A percentile compares a stretch with the other conserved stretches of the same genome.
Evolutionary conservation across 2,888 invertebrate genomes (phyloP).

Genomic region (Erebia palarica): DNA sequence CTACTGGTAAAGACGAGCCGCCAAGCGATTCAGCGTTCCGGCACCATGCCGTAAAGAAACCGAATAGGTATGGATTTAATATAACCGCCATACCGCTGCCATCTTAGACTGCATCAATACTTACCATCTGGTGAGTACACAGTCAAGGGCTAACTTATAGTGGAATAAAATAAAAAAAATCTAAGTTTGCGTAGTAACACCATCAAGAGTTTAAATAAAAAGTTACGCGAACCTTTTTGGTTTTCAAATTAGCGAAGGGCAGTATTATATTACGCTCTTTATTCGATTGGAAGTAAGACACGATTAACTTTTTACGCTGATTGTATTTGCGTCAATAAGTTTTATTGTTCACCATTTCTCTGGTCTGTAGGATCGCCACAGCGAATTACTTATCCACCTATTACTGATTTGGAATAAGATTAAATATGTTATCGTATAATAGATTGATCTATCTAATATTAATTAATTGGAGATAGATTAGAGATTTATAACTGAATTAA

Average conservation of each 20-base stretch:
- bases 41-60: no score
- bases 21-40: no score
- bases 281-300: constrained; percentile 33
- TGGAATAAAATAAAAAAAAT: no score
- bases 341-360: neutral
- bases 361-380: neutral
- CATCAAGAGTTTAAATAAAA: constrained; percentile 18
- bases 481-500: no score
- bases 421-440: neutral
- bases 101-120: no score
- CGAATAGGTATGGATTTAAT: no score
- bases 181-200: constrained; percentile 7
- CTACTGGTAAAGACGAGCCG: no score
- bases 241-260: constrained; percentile 24
- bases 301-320: constrained; percentile 32
- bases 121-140: no score
- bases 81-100: no score
- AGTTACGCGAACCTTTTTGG: constrained; percentile 22
- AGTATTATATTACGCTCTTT: constrained; percentile 20
- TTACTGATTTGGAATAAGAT: neutral
- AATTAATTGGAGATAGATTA: no score
- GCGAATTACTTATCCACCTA: neutral
- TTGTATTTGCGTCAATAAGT: constrained; percentile 25
- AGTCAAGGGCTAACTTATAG: no score
- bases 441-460: no score